These are phyloP conservation scores for Tolypeutes matacus DNA, from an alignment of 2,797 vertebrate genomes.

Conservation along the genomic window DNA sequence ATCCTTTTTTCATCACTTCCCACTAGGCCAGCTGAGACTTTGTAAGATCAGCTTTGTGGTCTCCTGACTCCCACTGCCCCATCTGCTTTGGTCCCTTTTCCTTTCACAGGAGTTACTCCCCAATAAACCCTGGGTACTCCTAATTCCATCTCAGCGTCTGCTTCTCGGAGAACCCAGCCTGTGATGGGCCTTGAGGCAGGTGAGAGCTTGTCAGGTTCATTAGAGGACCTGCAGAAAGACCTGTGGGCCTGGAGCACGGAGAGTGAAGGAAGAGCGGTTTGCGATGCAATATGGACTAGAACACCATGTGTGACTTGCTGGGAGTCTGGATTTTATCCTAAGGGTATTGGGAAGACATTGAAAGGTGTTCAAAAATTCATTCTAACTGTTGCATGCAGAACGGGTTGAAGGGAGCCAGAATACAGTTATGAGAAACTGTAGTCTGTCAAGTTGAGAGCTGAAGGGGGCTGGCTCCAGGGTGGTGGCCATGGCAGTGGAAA, in stretches of 20 bases:
- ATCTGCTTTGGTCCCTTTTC: not conserved
- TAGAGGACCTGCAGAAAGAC: not conserved
- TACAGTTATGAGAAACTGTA: constrained; percentile 15
- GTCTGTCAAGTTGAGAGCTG: not conserved
- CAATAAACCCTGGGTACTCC: not conserved
- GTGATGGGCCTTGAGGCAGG: not conserved
- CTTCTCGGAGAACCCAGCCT: not conserved
- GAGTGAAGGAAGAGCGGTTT: not conserved
- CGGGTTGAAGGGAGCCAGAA: not conserved
- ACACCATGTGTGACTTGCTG: not conserved
- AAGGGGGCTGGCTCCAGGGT: not conserved
- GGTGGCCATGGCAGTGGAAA: not conserved
- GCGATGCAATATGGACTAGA: not conserved
- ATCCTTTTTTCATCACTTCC: not conserved
- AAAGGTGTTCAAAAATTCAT: constrained; percentile 1
- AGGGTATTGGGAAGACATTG: not conserved
- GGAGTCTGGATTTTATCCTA: not conserved
- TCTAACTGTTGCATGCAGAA: not conserved
- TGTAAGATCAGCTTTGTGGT: not conserved
- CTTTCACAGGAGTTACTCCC: not conserved
- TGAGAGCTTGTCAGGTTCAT: not conserved
- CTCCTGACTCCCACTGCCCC: not conserved
- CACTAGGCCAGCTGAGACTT: not conserved
- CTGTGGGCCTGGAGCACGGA: not conserved
- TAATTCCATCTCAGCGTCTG: not conserved